A percentile compares a stretch with the other conserved stretches of the same genome.
Conservation (phyloP, 2,113 vertebrate genomes). For the Ailuropoda melanoleuca region DNA sequence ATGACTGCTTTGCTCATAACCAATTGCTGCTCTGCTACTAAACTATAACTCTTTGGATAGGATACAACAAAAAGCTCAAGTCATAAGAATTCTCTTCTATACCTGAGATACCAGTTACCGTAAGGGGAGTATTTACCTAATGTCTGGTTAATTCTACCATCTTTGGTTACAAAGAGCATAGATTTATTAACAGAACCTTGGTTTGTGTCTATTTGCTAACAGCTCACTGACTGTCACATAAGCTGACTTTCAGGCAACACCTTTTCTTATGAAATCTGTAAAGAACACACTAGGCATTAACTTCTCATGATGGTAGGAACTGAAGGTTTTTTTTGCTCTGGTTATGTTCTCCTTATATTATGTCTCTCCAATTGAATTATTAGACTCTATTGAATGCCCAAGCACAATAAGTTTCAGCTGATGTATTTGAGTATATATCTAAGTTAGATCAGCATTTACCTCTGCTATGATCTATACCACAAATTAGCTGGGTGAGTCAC, state of each 20-base stretch:
- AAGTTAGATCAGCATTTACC: background rate
- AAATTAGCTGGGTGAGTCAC: conserved; percentile 2
- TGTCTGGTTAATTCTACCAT: background rate
- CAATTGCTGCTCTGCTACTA: background rate
- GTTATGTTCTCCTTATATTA: background rate
- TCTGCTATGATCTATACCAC: background rate
- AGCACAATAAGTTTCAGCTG: conserved; percentile 21
- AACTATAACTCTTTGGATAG: background rate
- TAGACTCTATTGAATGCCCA: conserved; percentile 18
- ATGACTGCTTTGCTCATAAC: background rate
- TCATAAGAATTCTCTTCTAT: background rate
- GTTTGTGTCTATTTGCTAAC: background rate
- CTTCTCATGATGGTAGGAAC: background rate
- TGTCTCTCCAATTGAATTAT: conserved; percentile 13
- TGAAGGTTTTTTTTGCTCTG: background rate
- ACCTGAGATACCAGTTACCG: background rate
- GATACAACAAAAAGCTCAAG: background rate
- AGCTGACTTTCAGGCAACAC: background rate
- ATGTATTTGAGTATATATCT: background rate
- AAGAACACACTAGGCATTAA: background rate
- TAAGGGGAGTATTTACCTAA: background rate
- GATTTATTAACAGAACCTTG: background rate
- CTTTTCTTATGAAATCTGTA: background rate
- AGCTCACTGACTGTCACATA: background rate
- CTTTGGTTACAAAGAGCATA: background rate